Evolutionary conservation across 1,140 invertebrate species (phyloP).

Genomic region (Ruditapes philippinarum): DNA sequence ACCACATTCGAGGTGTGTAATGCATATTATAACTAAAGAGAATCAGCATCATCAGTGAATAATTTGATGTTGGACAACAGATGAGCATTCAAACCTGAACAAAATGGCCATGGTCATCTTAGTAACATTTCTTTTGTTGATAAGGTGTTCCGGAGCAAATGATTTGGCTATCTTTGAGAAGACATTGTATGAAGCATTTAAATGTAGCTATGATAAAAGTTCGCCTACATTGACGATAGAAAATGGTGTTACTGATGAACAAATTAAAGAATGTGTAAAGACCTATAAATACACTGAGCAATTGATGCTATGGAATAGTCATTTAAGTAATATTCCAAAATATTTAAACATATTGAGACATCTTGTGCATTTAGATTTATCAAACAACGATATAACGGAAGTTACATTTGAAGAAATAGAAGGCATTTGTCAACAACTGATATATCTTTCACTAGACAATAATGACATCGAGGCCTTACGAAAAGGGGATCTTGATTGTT

Average conservation of each 20-base stretch:
- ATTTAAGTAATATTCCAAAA: background rate
- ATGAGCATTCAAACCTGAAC: no score
- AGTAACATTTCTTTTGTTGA: no score
- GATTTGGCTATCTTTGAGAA: no score
- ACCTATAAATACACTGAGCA: background rate
- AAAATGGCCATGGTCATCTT: no score
- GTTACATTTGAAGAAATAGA: background rate
- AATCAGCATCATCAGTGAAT: no score
- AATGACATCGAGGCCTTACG: background rate
- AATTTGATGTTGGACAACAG: no score
- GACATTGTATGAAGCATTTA: no score
- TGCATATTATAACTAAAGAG: no score
- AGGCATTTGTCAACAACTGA: background rate
- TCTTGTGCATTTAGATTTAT: background rate
- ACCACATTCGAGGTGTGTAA: no score
- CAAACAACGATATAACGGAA: background rate
- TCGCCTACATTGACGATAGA: no score
- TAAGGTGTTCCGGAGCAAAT: no score
- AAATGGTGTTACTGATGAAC: background rate
- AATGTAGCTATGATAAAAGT: no score
- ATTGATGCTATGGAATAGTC: background rate
- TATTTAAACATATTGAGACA: background rate
- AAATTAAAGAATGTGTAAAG: background rate
- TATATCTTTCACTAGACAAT: background rate
- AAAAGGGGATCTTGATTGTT: constrained; percentile 4